Evolutionary conservation across 1,140 invertebrate species (phyloP).

Genomic region (Euura lappo): DNA sequence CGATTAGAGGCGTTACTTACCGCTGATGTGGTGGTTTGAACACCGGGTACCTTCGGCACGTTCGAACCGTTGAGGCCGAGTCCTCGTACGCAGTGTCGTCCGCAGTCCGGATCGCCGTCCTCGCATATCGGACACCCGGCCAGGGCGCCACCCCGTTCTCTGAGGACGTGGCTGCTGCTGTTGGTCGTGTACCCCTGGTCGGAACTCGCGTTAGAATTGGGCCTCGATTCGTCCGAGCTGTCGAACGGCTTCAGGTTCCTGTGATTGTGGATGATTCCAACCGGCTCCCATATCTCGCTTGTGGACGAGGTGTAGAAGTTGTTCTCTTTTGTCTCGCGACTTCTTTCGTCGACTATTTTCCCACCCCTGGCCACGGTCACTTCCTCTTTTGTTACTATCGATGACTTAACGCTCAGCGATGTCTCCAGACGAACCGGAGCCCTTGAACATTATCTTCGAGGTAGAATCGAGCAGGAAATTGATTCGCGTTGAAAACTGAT

Average conservation of each 20-base stretch:
- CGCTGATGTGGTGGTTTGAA: conserved; percentile 52
- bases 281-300: conserved; percentile 73
- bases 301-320: conserved; percentile 74
- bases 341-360: conserved; percentile 73
- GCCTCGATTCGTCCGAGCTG: conserved; percentile 55
- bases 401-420: conserved; percentile 75
- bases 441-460: conserved; percentile 44
- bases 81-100: conserved; percentile 40
- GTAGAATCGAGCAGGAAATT: background rate
- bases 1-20: conserved; percentile 41
- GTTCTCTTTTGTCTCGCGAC: conserved; percentile 75
- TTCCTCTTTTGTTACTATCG: conserved; percentile 75
- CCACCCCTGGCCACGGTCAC: conserved; percentile 74
- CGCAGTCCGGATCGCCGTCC: conserved; percentile 45
- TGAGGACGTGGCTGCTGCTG: conserved; percentile 48
- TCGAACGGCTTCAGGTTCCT: conserved; percentile 56
- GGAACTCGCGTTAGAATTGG: conserved; percentile 57
- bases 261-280: conserved; percentile 59
- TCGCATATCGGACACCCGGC: conserved; percentile 49
- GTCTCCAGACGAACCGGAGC: conserved; percentile 77
- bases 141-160: conserved; percentile 42
- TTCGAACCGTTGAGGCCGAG: conserved; percentile 37
- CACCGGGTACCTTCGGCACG: conserved; percentile 38
- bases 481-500: no score
- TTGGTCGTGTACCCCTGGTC: conserved; percentile 58